Evolutionary conservation across 2,113 vertebrate species (phyloP).

Genomic region (Colinus virginianus): DNA sequence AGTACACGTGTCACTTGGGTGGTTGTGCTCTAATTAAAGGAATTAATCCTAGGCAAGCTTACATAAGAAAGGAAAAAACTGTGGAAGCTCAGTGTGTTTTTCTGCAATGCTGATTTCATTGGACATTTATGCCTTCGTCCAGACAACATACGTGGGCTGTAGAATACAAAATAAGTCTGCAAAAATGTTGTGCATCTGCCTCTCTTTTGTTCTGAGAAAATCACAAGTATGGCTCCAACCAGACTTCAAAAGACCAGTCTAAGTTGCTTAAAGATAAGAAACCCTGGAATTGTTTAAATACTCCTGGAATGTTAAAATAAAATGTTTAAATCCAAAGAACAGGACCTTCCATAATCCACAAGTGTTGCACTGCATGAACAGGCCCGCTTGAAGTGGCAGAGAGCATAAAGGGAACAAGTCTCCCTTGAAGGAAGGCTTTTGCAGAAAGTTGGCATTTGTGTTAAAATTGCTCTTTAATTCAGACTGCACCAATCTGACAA

Average conservation of each 20-base stretch:
- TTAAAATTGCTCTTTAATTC: conserved; percentile 42
- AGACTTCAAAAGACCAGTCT: neutral
- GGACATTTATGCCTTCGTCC: neutral
- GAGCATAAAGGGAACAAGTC: neutral
- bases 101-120: neutral
- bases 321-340: neutral
- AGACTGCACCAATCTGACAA: conserved; percentile 16
- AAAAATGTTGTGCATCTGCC: neutral
- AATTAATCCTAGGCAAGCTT: conserved; percentile 30
- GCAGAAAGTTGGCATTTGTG: conserved; percentile 9
- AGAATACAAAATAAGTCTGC: conserved; percentile 26
- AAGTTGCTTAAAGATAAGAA: neutral
- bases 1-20: neutral
- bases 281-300: neutral
- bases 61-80: neutral
- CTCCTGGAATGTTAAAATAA: neutral
- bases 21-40: conserved; percentile 31
- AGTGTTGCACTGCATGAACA: neutral
- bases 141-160: neutral
- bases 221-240: neutral
- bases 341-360: neutral
- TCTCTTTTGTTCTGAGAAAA: neutral
- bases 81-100: neutral
- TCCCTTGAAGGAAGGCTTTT: neutral
- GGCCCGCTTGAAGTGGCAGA: neutral